Evolutionary conservation across 2,888 invertebrate species (phyloP), one percentile per base, ranked within the genome.

Genomic region (Drosophila subquinaria): DNA sequence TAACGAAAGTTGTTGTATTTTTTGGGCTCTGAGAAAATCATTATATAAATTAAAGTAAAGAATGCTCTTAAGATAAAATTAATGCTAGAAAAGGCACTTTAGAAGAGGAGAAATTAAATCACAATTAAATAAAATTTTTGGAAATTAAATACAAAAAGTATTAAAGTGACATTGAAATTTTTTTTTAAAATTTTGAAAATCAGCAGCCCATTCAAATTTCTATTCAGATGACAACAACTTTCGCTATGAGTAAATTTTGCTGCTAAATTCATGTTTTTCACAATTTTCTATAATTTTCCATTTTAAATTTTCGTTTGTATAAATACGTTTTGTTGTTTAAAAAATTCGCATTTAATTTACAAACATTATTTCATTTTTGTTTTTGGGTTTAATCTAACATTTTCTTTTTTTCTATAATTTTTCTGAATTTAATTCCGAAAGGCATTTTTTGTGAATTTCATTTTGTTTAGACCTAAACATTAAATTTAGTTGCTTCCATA

Each of bases 351-450:
- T 72, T 81, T 67, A 65, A 74, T 85, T 79, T 78, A 78, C 65
- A 78, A 73, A 69, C 79, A 81, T 73, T 35, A 9, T 38, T 56
- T 48, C 36, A 27, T 63, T 48, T 48, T 47, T 38, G 43, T 45
- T 57, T 57, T 50, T n/a, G 47, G 48, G 48, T 72, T 76, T 63
- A 72, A 36, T 73, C 87, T 78, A 88, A 86, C 76, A 79, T 57
- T 52, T 45, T 42, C 65, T 72, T 79, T 82, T 59, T 75, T 79
- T 69, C 72, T 33, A 2, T 33, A 33, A 33, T 33, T 68, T 56
- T 67, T 90, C 90, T 91, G 90, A 91, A 91, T 91, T 91, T 89
- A 81, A 91, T 91, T 91, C 91, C 91, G 89, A 91, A 91, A 91
- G 91, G 91, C 91, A 91, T 85, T 91, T 91, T 91, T 90, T 86